These are phyloP conservation scores for Ibidorhyncha struthersii DNA, from an alignment of 2,113 vertebrate species.

Conservation along the genomic window DNA sequence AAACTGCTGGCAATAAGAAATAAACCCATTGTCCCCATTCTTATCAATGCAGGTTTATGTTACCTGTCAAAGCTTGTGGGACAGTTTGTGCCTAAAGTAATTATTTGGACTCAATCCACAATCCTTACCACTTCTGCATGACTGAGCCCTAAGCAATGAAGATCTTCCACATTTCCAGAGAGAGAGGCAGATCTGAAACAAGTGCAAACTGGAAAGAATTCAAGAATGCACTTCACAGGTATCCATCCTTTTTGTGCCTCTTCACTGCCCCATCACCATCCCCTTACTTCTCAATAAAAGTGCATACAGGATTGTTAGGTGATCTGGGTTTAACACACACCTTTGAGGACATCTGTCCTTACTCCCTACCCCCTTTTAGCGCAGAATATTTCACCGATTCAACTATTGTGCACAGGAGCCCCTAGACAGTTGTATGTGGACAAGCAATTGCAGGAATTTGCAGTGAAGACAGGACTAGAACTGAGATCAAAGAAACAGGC, in stretches of 20 bases:
- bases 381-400: background rate
- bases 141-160: background rate
- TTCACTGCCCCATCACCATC: background rate
- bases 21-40: background rate
- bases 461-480: background rate
- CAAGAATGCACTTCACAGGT: background rate
- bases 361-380: background rate
- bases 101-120: background rate
- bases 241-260: background rate
- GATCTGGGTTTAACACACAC: background rate
- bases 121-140: background rate
- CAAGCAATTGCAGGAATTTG: background rate
- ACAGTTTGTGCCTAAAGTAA: background rate
- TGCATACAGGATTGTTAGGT: fast-evolving
- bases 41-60: background rate
- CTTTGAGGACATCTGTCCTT: background rate
- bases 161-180: background rate
- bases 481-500: background rate
- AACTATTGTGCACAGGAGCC: background rate
- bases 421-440: background rate
- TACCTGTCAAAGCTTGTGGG: background rate
- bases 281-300: background rate
- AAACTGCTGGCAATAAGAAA: background rate
- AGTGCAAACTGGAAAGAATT: background rate
- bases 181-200: background rate